Evolutionary conservation across 2,888 invertebrate genomes (phyloP).

Genomic region (Parochlus steinenii): DNA sequence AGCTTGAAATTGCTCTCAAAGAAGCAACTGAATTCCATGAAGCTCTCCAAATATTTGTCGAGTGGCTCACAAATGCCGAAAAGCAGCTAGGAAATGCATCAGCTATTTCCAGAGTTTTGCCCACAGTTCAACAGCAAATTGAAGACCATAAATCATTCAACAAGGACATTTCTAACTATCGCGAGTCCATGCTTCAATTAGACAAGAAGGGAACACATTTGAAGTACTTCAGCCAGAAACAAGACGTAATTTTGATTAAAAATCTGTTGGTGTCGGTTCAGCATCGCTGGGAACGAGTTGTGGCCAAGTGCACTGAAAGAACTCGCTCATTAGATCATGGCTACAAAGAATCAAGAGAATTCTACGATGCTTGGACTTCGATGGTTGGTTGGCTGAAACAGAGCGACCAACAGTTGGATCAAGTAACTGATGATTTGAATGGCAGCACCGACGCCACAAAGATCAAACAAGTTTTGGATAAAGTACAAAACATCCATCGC

Average conservation of each 20-base stretch:
- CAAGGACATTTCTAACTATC: constrained; percentile 80
- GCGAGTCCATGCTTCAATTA: constrained; percentile 85
- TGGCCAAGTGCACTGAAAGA: constrained; percentile 85
- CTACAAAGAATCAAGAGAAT: constrained; percentile 89
- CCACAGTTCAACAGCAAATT: constrained; percentile 81
- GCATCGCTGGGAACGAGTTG: constrained; percentile 95
- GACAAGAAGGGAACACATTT: constrained; percentile 96
- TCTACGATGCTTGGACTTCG: constrained; percentile 79
- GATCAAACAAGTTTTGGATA: constrained; percentile 67
- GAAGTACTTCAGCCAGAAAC: constrained; percentile 98
- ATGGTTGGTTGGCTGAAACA: constrained; percentile 84
- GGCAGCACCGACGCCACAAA: constrained; percentile 80
- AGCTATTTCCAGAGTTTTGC: constrained; percentile 86
- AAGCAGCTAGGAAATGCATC: constrained; percentile 74
- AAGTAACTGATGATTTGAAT: constrained; percentile 54
- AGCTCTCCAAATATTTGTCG: constrained; percentile 83
- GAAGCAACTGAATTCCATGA: constrained; percentile 97
- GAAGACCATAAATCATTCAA: constrained; percentile 94
- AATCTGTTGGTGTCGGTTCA: constrained; percentile 93
- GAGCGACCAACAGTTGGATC: constrained; percentile 67
- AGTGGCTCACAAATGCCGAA: constrained; percentile 93
- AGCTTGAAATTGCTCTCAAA: constrained; percentile 89
- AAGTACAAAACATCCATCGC: constrained; percentile 88
- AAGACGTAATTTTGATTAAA: constrained; percentile 96
- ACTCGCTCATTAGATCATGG: constrained; percentile 87